phyloP scores from a whole-genome alignment of 2,113 vertebrate species.

The Orycteropus afer region DNA sequence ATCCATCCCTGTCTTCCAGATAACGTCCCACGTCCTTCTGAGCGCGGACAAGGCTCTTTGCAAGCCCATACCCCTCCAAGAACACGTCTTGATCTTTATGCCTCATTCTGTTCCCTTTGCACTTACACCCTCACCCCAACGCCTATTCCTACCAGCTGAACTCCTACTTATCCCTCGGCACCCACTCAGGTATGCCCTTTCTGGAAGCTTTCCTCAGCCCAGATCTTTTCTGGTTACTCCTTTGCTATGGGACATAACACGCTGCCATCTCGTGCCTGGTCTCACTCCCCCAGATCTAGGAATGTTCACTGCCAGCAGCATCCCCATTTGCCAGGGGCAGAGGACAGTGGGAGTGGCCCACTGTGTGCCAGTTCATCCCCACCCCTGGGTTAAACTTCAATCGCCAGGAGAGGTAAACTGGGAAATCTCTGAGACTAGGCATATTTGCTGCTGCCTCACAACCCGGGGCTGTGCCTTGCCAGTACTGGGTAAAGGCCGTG shows the following conservation, averaged over 20 bases:
- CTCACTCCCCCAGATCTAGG: not conserved
- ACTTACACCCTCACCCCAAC: not conserved
- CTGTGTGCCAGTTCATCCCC: not conserved
- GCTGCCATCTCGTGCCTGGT: not conserved
- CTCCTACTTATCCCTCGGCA: not conserved
- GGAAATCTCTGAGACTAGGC: not conserved
- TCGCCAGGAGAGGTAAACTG: not conserved
- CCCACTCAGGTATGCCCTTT: not conserved
- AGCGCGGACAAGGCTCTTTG: not conserved
- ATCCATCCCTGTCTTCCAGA: not conserved
- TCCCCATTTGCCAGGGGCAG: not conserved
- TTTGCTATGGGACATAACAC: not conserved
- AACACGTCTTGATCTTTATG: not conserved
- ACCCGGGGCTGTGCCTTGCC: not conserved
- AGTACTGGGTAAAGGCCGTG: not conserved
- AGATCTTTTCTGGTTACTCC: not conserved
- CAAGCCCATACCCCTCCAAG: not conserved
- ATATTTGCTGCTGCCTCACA: not conserved
- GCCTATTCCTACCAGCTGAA: not conserved
- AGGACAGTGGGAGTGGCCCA: not conserved
- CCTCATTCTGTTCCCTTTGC: not conserved
- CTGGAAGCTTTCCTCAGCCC: not conserved
- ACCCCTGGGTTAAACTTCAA: conserved; percentile 52
- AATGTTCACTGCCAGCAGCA: not conserved
- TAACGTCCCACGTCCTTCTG: not conserved